Base-by-base conservation (phyloP, 2,888 invertebrate genomes). In the Tuberolachnus salignus region DNA sequence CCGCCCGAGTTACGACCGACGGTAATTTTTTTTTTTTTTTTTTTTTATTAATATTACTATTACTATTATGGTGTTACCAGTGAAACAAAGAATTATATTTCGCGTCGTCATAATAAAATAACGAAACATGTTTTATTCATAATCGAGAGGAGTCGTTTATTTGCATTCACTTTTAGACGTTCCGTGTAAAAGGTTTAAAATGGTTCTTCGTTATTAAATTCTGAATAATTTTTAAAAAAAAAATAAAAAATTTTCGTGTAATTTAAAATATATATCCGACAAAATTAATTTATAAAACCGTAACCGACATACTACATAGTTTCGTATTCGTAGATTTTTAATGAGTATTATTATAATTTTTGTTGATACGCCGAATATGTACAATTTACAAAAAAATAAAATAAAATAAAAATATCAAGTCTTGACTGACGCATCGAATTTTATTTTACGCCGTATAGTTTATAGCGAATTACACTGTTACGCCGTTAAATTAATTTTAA, bases 61-160 rank as follows among this genome's bases (percentile, higher is more conserved):
- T 73, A n/a, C 63, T 73, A 63, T 73, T 63, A 73, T 53, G 42
- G 61, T 23, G 73, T 73, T 63, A 53, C 73, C 73, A 42, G 21
- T 61, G 73, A 51, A 73, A 73, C 73, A 53, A 72, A 72, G 73
- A 73, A 73, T 73, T 63, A 34, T 51, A 51, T 49, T 73, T 51
- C 59, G 19, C 61, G 51, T 73, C 42, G 21, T 1, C 46, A 26
- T 63, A 63, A 73, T 63, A 63, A 73, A 73, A 73, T 73, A 63
- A 63, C 42, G 23, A 73, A 73, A 73, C 3, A 34, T 73, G 73
- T 73, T 73, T 73, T 73, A 73, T 73, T 73, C 63, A 73, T 73
- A 59, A 72, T 49, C 53, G 34, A 63, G 63, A 13, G n/a, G n/a
- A 51, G 63, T 51, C 53, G 51, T 53, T 73, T 51, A 21, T 73